These are phyloP conservation scores for Ophthalmolycus amberensis DNA, from an alignment of 2,113 vertebrate genomes.

Conservation along the genomic window DNA sequence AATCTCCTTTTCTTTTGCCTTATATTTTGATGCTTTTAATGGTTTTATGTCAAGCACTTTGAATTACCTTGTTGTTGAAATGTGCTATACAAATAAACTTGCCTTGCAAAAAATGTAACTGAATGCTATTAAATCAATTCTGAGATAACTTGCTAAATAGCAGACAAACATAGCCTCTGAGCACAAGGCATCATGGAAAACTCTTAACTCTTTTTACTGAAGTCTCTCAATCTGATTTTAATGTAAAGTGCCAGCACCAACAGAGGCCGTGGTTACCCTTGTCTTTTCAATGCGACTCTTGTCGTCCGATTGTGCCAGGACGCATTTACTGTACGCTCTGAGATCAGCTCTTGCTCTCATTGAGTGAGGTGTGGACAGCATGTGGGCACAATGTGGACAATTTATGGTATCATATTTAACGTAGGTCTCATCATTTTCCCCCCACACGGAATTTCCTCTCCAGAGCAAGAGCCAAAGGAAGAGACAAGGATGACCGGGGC, in stretches of 20 bases:
- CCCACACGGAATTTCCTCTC: no score
- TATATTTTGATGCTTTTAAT: no score
- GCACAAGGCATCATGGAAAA: neutral
- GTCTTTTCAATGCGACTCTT: neutral
- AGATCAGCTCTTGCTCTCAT: neutral
- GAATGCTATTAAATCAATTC: neutral
- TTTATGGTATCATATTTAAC: no score
- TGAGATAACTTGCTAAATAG: neutral
- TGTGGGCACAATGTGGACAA: no score
- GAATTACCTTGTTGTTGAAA: no score
- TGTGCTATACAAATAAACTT: no score
- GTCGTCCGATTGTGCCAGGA: neutral
- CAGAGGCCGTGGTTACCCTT: slow-evolving; percentile 23
- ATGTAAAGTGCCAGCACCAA: neutral
- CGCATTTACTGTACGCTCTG: neutral
- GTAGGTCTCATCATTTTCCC: no score
- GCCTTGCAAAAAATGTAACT: neutral
- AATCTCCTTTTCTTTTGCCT: no score
- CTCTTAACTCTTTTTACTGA: neutral
- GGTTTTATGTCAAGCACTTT: no score
- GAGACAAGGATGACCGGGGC: no score
- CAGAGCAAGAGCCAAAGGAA: no score
- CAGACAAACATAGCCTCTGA: neutral
- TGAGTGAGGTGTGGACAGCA: no score
- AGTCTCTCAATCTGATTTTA: neutral